Base-by-base conservation (phyloP, 2,797 vertebrate species). In the Salmo trutta region DNA sequence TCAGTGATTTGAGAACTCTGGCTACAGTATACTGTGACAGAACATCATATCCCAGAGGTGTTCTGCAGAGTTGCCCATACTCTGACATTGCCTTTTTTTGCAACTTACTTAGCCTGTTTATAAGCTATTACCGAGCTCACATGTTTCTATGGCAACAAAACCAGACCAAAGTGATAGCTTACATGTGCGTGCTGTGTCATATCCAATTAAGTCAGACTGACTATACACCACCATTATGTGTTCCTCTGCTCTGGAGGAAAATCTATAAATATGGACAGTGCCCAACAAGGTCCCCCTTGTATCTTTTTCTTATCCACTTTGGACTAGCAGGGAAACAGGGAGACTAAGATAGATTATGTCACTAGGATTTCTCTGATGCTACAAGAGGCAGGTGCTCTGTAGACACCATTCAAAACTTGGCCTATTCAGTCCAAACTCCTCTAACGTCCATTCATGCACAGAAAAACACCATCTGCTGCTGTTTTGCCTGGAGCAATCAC, bases 391-490 rank as follows among this genome's bases (percentile, higher is more conserved):
- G 98, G 98, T 99, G 98, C 97, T 97, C 95, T 93, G 96, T 95
- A 98, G 98, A 98, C 97, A 97, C 97, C 97, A 99, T 99, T 99
- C 97, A 99, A 92, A 96, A 96, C 95, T 95, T 94, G 95, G 96
- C 96, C 98, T 99, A 99, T 99, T 99, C 96, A 99, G 94, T 95
- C 95, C 94, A 94, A 93, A 96, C 95, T 96, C 96, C 95, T 97
- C 96, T 96, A 96, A 96, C 96, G 95, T 95, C 96, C 96, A 99
- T 99, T 99, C 98, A 99, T 98, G 97, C 98, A 98, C 97, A 97
- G 97, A 97, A 98, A 99, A 99, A 98, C 97, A 98, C 98, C 98
- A 99, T 99, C 98, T 99, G 98, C 97, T 98, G 96, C 96, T 98
- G 97, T 98, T 99, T 97, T 97, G 97, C 98, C 97, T 96, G 93